A percentile compares a stretch with the other conserved stretches of the same genome.
Evolutionary conservation across 2,113 vertebrate genomes (phyloP).

Genomic region (Leptobrachium ailaonicum): DNA sequence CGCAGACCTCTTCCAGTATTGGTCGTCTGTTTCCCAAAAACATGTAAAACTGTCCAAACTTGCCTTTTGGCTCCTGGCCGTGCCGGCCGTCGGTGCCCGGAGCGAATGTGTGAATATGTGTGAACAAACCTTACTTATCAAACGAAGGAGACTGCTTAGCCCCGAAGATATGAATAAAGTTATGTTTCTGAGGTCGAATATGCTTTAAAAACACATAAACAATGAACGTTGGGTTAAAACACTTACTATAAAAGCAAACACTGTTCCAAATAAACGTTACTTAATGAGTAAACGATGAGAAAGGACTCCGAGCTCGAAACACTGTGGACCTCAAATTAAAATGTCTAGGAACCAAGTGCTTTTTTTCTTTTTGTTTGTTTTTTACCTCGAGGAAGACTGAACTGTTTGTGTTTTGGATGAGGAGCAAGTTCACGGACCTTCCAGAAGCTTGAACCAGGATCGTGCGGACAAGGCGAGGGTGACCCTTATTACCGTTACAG

Average conservation of each 20-base stretch:
- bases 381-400: neutral
- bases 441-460: too few relatives aligned
- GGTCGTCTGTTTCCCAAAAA: constrained; percentile 91
- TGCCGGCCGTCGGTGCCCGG: constrained; percentile 90
- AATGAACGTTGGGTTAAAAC: constrained; percentile 7
- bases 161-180: constrained; percentile 98
- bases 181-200: constrained; percentile 97
- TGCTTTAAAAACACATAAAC: constrained; percentile 81
- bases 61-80: constrained; percentile 94
- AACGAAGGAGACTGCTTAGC: constrained; percentile 88
- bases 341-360: constrained; percentile 76
- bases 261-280: constrained; percentile 72
- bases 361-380: constrained; percentile 50
- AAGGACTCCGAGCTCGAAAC: constrained; percentile 79
- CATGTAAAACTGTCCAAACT: constrained; percentile 90
- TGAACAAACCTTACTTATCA: constrained; percentile 91
- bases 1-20: constrained; percentile 95
- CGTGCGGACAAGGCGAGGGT: constrained; percentile 57
- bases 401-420: neutral
- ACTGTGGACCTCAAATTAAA: constrained; percentile 81
- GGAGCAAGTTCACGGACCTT: neutral
- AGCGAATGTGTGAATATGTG: constrained; percentile 90
- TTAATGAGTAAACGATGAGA: constrained; percentile 37
- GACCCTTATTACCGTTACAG: constrained; percentile 66
- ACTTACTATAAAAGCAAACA: constrained; percentile 57